Percentiles rank a stretch among this genome's conserved stretches.
phyloP scores from a whole-genome alignment of 2,888 invertebrate genomes.

The Neoascia interrupta region DNA sequence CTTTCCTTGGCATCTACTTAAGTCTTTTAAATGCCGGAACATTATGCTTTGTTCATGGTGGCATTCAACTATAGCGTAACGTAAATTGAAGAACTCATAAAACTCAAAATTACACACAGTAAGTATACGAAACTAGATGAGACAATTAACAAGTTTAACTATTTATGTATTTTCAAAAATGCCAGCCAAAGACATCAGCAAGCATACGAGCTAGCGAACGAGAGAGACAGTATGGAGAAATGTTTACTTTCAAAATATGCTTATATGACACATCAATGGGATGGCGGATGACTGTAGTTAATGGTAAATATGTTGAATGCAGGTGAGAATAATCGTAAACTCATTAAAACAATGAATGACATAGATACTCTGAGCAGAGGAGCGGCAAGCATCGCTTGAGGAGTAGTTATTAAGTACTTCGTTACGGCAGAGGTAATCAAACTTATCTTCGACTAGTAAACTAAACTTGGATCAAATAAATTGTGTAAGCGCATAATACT shows the following conservation, averaged over 20 bases:
- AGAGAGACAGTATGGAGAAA: constrained; percentile 44
- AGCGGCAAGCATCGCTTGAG: no score
- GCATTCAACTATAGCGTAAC: constrained; percentile 38
- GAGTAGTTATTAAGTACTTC: no score
- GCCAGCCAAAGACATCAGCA: constrained; percentile 42
- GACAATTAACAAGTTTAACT: constrained; percentile 46
- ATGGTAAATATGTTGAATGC: constrained; percentile 35
- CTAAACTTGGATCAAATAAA: no score
- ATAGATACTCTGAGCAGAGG: no score
- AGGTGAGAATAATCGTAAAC: no score
- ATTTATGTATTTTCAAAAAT: no score
- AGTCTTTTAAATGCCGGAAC: constrained; percentile 38
- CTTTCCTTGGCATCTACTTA: constrained; percentile 7
- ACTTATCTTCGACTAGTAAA: no score
- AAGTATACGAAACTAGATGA: constrained; percentile 41
- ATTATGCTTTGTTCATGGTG: constrained; percentile 2
- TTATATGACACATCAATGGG: no score
- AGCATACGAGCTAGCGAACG: background rate
- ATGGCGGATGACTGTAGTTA: no score
- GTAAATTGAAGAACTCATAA: constrained; percentile 15
- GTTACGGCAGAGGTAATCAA: no score
- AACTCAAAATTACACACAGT: constrained; percentile 52
- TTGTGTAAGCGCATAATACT: no score
- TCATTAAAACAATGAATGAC: no score
- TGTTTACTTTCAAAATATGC: constrained; percentile 56